These are phyloP conservation scores for Tinea semifulvella DNA, from an alignment of 2,888 invertebrate genomes.

Conservation along the genomic window DNA sequence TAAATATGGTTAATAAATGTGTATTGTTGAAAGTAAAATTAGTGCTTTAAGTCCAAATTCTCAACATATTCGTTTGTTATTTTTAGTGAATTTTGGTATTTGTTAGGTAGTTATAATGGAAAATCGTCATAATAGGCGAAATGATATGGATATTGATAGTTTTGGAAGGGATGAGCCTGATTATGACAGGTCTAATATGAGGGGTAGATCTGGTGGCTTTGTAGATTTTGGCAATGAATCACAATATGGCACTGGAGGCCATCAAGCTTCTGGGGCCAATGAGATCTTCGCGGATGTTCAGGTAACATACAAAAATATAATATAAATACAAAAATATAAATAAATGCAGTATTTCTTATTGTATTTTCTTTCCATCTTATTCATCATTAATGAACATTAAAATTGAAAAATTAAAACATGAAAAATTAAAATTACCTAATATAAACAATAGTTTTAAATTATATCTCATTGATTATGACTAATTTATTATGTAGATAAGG, in stretches of 20 bases:
- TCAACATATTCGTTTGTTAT: too few relatives aligned
- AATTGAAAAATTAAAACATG: not conserved
- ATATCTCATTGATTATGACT: not conserved
- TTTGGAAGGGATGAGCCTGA: slow-evolving; percentile 53
- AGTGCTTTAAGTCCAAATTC: too few relatives aligned
- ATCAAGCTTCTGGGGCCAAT: slow-evolving; percentile 87
- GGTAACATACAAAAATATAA: too few relatives aligned
- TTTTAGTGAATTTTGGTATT: slow-evolving; percentile 3
- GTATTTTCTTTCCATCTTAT: too few relatives aligned
- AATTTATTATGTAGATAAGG: not conserved
- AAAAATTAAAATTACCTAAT: not conserved
- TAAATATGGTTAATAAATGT: too few relatives aligned
- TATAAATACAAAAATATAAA: too few relatives aligned
- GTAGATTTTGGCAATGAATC: slow-evolving; percentile 79
- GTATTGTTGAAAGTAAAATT: too few relatives aligned
- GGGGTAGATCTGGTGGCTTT: slow-evolving; percentile 77
- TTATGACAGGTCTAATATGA: slow-evolving; percentile 60
- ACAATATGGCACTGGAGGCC: slow-evolving; percentile 81
- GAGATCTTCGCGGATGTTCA: slow-evolving; percentile 93
- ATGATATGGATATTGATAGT: slow-evolving; percentile 50
- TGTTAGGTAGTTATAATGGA: slow-evolving; percentile 16
- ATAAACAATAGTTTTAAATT: not conserved
- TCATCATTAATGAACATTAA: not conserved
- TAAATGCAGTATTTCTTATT: too few relatives aligned
- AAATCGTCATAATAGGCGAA: slow-evolving; percentile 35